A percentile compares a stretch with the other conserved stretches of the same genome.
phyloP scores from a whole-genome alignment of 2,888 invertebrate genomes.

The Archips xylosteana region DNA sequence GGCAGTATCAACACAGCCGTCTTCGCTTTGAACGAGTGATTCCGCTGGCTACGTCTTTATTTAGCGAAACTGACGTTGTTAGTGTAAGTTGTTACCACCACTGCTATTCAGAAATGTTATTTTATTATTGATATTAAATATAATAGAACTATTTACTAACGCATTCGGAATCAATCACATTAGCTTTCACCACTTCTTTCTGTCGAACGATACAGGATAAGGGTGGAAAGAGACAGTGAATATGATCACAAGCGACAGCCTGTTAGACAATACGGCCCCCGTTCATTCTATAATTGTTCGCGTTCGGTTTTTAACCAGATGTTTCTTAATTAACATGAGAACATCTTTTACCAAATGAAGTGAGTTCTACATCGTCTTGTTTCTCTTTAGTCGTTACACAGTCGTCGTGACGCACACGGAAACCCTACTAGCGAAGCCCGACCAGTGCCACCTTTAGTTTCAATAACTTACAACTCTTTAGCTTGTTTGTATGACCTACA shows the following conservation, averaged over 20 bases:
- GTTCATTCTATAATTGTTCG: no score
- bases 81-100: not conserved
- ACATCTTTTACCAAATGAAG: not conserved
- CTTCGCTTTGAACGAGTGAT: not conserved
- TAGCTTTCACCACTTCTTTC: no score
- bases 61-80: not conserved
- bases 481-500: conserved; percentile 33
- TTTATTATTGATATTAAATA: no score
- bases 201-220: no score
- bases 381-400: not conserved
- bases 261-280: no score
- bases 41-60: not conserved
- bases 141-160: no score
- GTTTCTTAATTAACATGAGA: not conserved
- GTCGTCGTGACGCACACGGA: conserved; percentile 39
- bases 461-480: conserved; percentile 34
- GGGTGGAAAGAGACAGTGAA: no score
- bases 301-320: no score
- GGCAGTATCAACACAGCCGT: conserved; percentile 8
- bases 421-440: conserved; percentile 33
- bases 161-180: no score
- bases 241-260: no score
- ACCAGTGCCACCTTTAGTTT: conserved; percentile 27
- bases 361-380: not conserved
- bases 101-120: no score